phyloP scores from a whole-genome alignment of 92 coral and sea anemone genomes.

The Epizoanthus illoricatus region DNA sequence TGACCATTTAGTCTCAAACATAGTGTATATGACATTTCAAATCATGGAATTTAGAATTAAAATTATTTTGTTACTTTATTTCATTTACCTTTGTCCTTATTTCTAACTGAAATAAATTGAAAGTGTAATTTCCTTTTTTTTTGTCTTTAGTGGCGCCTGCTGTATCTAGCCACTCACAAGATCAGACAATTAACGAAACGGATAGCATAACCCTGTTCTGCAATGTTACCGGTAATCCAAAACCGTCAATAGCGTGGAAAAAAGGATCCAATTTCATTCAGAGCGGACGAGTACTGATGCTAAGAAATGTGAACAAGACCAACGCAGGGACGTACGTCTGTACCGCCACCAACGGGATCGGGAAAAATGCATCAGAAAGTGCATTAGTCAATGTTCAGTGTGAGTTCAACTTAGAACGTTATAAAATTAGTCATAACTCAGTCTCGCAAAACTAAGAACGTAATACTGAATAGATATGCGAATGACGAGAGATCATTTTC shows the following conservation, averaged over 20 bases:
- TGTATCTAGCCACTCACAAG: conserved; percentile 11
- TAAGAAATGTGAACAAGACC: conserved; percentile 28
- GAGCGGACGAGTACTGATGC: neutral
- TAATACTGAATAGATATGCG: too few relatives aligned
- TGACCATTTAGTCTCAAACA: too few relatives aligned
- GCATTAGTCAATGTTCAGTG: conserved; percentile 34
- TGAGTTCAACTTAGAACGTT: conserved; percentile 4
- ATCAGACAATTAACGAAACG: conserved; percentile 38
- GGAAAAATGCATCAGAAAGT: conserved; percentile 10
- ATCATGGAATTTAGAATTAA: neutral
- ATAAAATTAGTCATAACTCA: neutral
- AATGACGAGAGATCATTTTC: too few relatives aligned
- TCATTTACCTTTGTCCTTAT: neutral
- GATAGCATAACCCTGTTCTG: conserved; percentile 37
- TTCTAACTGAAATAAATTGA: neutral
- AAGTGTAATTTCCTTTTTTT: neutral
- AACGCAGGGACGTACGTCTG: conserved; percentile 29
- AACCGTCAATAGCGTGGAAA: conserved; percentile 36
- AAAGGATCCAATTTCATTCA: conserved; percentile 11
- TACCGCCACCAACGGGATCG: conserved; percentile 31
- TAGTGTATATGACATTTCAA: too few relatives aligned
- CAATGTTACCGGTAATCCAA: conserved; percentile 49
- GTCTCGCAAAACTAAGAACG: too few relatives aligned
- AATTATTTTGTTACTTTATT: neutral
- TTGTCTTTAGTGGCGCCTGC: conserved; percentile 26